Base-by-base conservation (phyloP, 2,113 vertebrate genomes). In the Cricetomys ansorgei region DNA sequence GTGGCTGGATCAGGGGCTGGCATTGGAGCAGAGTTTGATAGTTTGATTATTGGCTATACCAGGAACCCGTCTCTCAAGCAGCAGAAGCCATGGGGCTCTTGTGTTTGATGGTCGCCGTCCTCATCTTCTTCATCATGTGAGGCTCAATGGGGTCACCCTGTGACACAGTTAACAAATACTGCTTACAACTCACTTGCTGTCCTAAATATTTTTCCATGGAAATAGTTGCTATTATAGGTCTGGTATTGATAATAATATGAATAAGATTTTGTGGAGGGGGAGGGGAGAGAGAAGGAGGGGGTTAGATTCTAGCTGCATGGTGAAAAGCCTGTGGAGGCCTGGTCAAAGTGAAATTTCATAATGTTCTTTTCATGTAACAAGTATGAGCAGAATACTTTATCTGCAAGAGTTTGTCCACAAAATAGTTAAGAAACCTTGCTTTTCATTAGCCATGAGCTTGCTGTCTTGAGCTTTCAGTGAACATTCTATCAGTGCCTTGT, bases 401-500 rank as follows among this genome's bases (percentile, higher is more conserved):
- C 53, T 95, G 81, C 92, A 87, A 62, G 83, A 76, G 15, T 69
- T 79, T 72, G 69, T 4, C 88, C 84, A 77, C 7, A 29, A 8
- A 67, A 13, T 4, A 7, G 12, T 83, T 50, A 94, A 93, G 70
- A 85, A 89, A 50, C 75, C 4, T 77, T 96, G 91, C 75, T 50
- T 89, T 96, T 86, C 92, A 83, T 81, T 92, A 94, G 29, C 55
- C 12, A 9, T 67, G 81, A 73, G 57, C 93, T 96, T 95, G 37
- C 40, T 93, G 2, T 97, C 96, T 95, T 40, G 23, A 72, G n/a
- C 11, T 98, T 79, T 34, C 77, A 93, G 37, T 69, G 27, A 93
- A 93, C n/a, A 95, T 13, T 96, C 94, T 91, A 8, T 97, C 62
- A 94, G 34, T 86, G 48, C 73, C 88, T 98, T n/a, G 62, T 96